A percentile compares a stretch with the other conserved stretches of the same genome.
phyloP scores from a whole-genome alignment of 2,797 vertebrate genomes.

The Molossus molossus region DNA sequence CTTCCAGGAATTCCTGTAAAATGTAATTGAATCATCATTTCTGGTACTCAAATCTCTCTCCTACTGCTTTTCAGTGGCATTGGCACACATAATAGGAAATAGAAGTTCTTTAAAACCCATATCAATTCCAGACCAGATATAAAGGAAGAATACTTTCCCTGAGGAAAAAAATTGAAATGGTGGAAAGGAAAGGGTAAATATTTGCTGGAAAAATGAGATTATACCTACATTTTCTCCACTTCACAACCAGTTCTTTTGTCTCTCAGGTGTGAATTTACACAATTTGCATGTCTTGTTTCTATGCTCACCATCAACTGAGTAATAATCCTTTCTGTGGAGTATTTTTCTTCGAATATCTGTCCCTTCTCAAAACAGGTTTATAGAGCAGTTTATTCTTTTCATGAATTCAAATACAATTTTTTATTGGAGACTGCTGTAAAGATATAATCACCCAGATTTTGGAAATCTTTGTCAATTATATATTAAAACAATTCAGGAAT shows the following conservation, averaged over 20 bases:
- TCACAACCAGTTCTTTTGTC: constrained; percentile 78
- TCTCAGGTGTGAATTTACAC: constrained; percentile 75
- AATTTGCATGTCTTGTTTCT: constrained; percentile 80
- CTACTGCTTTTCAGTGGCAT: constrained; percentile 83
- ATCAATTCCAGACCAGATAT: constrained; percentile 69
- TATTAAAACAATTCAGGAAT: constrained; percentile 51
- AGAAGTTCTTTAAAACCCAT: constrained; percentile 70
- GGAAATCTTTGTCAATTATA: neutral
- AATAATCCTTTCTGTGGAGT: neutral
- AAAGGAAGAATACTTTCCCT: constrained; percentile 69
- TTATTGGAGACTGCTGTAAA: constrained; percentile 40
- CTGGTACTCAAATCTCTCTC: constrained; percentile 76
- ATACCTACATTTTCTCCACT: constrained; percentile 70
- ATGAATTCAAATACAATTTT: constrained; percentile 40
- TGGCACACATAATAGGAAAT: constrained; percentile 85
- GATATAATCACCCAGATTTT: constrained; percentile 3
- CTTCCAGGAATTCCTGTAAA: constrained; percentile 89
- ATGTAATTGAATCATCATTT: constrained; percentile 89
- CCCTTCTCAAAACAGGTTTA: constrained; percentile 18
- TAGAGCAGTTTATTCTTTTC: constrained; percentile 2
- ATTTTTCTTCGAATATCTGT: constrained; percentile 33
- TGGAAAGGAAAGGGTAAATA: constrained; percentile 64
- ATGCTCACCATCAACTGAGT: neutral
- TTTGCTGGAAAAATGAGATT: constrained; percentile 70
- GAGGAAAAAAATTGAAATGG: constrained; percentile 82